phyloP scores from a whole-genome alignment of 2,888 invertebrate species.

The Hemithea aestivaria region DNA sequence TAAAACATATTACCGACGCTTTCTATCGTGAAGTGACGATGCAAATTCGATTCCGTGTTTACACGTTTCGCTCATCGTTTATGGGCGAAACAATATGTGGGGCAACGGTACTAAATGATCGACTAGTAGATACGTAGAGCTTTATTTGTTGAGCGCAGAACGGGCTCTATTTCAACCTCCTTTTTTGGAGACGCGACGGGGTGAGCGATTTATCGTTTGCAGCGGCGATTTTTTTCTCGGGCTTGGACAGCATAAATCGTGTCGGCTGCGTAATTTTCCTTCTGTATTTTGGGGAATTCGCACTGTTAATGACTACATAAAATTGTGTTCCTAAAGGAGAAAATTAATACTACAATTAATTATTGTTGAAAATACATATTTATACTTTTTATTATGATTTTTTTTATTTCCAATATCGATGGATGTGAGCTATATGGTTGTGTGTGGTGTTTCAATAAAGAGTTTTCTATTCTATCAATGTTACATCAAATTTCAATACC shows the following conservation, averaged over 20 bases:
- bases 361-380: too few species aligned
- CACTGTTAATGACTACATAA: slow-evolving; percentile 18
- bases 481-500: too few species aligned
- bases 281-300: slow-evolving; percentile 30
- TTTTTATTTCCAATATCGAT: too few species aligned
- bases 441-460: too few species aligned
- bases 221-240: slow-evolving; percentile 47
- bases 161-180: slow-evolving; percentile 37
- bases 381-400: too few species aligned
- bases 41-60: slow-evolving; percentile 39
- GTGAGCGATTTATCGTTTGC: slow-evolving; percentile 56
- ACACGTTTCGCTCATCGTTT: slow-evolving; percentile 38
- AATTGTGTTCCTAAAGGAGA: slow-evolving; percentile 6
- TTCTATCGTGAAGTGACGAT: slow-evolving; percentile 27
- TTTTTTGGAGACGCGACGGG: slow-evolving; percentile 46
- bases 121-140: slow-evolving; percentile 39
- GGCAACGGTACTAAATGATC: slow-evolving; percentile 47
- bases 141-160: slow-evolving; percentile 47
- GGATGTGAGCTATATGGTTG: too few species aligned
- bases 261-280: slow-evolving; percentile 35
- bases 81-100: slow-evolving; percentile 45
- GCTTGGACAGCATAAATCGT: slow-evolving; percentile 43
- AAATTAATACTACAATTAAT: too few species aligned
- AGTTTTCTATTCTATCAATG: too few species aligned
- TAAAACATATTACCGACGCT: slow-evolving; percentile 19